Percentiles rank a stretch among this genome's conserved stretches.
These are phyloP conservation scores for Lepidurus apus DNA, from an alignment of 1,140 invertebrate species.

Conservation along the genomic window DNA sequence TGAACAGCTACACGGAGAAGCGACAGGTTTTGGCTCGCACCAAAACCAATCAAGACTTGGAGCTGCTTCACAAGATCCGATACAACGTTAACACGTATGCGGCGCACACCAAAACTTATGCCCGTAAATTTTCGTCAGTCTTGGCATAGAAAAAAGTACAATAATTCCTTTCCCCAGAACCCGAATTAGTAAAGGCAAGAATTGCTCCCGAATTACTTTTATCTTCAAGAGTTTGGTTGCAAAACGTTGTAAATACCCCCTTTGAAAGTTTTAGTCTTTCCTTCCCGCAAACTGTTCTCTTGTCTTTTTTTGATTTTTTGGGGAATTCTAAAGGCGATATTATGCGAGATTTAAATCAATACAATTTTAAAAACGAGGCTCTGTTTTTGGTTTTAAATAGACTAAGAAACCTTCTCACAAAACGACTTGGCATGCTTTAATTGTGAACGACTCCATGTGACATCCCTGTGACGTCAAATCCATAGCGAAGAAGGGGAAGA, in stretches of 20 bases:
- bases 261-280: background rate
- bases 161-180: background rate
- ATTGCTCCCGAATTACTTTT: background rate
- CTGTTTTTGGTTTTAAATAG: background rate
- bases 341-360: background rate
- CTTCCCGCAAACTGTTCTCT: background rate
- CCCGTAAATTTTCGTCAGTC: conserved; percentile 32
- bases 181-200: background rate
- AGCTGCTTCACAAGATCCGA: conserved; percentile 34
- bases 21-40: conserved; percentile 29
- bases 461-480: conserved; percentile 8
- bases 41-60: conserved; percentile 31
- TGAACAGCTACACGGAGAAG: conserved; percentile 58
- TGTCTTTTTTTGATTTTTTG: background rate
- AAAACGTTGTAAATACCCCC: background rate
- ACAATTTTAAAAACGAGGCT: background rate
- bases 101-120: conserved; percentile 30
- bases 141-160: conserved; percentile 17
- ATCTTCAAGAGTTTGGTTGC: background rate
- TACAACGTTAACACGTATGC: conserved; percentile 32
- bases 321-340: background rate
- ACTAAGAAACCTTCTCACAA: background rate
- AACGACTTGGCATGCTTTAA: background rate
- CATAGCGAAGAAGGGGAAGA: background rate
- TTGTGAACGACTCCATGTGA: background rate